Evolutionary conservation across 2,113 vertebrate species (phyloP).

Genomic region (Sminthopsis crassicaudata): DNA sequence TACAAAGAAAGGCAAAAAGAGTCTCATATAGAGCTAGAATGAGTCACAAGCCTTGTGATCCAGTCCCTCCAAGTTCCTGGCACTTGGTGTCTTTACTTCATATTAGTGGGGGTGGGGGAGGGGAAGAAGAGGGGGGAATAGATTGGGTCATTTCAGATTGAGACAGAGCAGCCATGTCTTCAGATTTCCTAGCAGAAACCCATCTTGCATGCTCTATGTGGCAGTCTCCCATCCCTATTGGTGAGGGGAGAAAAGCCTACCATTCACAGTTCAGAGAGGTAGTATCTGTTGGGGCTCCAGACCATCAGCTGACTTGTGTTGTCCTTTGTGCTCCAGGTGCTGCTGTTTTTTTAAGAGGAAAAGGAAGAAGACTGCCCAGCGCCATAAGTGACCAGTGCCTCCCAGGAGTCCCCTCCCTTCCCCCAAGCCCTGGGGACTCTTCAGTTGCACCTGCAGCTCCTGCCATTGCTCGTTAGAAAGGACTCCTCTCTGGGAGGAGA

Average conservation of each 20-base stretch:
- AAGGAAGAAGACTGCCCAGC: slow-evolving; percentile 97
- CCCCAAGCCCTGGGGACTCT: slow-evolving; percentile 76
- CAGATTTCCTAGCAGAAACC: slow-evolving; percentile 40
- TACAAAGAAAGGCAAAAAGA: slow-evolving; percentile 1
- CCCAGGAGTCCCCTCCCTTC: slow-evolving; percentile 68
- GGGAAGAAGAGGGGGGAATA: neutral
- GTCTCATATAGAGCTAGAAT: slow-evolving; percentile 9
- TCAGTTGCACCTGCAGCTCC: slow-evolving; percentile 82
- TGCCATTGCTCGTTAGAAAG: slow-evolving; percentile 85
- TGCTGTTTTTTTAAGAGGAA: slow-evolving; percentile 99
- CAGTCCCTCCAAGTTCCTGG: slow-evolving; percentile 26
- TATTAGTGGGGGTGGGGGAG: neutral
- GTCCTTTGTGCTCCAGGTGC: slow-evolving; percentile 91
- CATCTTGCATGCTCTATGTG: neutral
- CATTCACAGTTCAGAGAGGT: slow-evolving; percentile 5
- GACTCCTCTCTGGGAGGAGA: slow-evolving; percentile 83
- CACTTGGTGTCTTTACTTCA: neutral
- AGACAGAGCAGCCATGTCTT: slow-evolving; percentile 13
- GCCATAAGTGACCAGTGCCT: slow-evolving; percentile 95
- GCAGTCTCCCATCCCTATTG: slow-evolving; percentile 40
- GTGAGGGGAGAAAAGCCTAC: neutral
- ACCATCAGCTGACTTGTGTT: slow-evolving; percentile 41
- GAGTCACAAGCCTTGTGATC: slow-evolving; percentile 5
- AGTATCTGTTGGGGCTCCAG: rapidly evolving
- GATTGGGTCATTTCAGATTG: slow-evolving; percentile 16